Percentiles rank a stretch among this genome's conserved stretches.
These are phyloP conservation scores for Trissoscelio sp. DNA, from an alignment of 2,888 invertebrate genomes.

Conservation along the genomic window DNA sequence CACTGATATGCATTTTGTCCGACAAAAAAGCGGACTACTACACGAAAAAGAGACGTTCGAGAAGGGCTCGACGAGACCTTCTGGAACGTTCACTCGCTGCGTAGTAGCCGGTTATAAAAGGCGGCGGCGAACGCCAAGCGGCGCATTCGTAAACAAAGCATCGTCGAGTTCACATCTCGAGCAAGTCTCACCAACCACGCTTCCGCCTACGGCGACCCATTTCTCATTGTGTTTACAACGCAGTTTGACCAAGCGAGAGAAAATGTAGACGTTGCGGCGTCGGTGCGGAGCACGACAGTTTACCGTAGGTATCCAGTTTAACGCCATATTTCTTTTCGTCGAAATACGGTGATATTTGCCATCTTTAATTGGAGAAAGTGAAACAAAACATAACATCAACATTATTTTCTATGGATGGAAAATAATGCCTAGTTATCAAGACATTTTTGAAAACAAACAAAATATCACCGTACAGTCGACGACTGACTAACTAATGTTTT, in stretches of 20 bases:
- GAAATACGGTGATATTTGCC: not conserved
- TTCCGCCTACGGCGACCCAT: slow-evolving; percentile 62
- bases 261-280: slow-evolving; percentile 80
- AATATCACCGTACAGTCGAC: not conserved
- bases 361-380: too few species aligned
- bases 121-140: slow-evolving; percentile 66
- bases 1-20: slow-evolving; percentile 18
- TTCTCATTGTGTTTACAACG: slow-evolving; percentile 72
- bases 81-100: slow-evolving; percentile 75
- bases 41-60: slow-evolving; percentile 32
- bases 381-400: too few species aligned
- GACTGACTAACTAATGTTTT: not conserved
- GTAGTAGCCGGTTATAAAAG: slow-evolving; percentile 79
- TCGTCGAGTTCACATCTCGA: slow-evolving; percentile 74
- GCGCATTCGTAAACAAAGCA: slow-evolving; percentile 80
- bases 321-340: not conserved
- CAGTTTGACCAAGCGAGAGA: slow-evolving; percentile 74
- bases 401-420: too few species aligned
- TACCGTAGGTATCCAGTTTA: slow-evolving; percentile 77
- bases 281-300: slow-evolving; percentile 81
- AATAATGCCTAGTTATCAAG: too few species aligned
- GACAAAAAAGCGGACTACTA: not conserved
- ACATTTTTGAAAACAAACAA: not conserved
- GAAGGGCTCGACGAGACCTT: slow-evolving; percentile 65
- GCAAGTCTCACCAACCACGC: slow-evolving; percentile 54